Percentiles rank a stretch among this genome's conserved stretches.
phyloP scores from a whole-genome alignment of 2,888 invertebrate genomes.

The Atherix ibis region DNA sequence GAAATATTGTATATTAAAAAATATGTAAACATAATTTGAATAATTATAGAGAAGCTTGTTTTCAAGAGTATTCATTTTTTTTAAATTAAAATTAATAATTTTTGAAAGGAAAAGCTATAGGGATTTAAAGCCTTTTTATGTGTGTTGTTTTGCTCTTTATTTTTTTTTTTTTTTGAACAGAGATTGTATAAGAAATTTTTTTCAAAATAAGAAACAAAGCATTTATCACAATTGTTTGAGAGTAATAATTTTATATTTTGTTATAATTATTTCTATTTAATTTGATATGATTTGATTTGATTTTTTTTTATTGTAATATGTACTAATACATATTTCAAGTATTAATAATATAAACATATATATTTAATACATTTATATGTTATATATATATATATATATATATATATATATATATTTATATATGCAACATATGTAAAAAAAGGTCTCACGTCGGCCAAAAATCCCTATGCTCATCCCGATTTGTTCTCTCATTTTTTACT shows the following conservation, averaged over 20 bases:
- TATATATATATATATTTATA: not conserved
- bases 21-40: too few relatives aligned
- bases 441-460: conserved; percentile 34
- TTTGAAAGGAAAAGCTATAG: conserved; percentile 37
- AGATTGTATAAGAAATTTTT: not conserved
- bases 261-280: too few relatives aligned
- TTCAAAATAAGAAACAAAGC: not conserved
- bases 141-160: not conserved
- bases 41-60: too few relatives aligned
- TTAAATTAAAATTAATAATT: too few relatives aligned
- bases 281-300: too few relatives aligned
- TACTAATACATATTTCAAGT: not conserved
- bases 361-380: not conserved
- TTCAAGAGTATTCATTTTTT: too few relatives aligned
- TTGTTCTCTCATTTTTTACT: too few relatives aligned
- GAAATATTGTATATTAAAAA: not conserved
- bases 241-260: too few relatives aligned
- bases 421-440: conserved; percentile 1
- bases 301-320: too few relatives aligned
- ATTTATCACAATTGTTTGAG: too few relatives aligned
- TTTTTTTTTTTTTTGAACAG: conserved; percentile 1
- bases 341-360: conserved; percentile 3
- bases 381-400: conserved; percentile 2
- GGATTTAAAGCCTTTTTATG: conserved; percentile 33
- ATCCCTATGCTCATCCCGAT: conserved; percentile 36